A percentile compares a stretch with the other conserved stretches of the same genome.
Evolutionary conservation across 64 coral and sea anemone genomes (phyloP).

Genomic region (Pocillopora damicornis): DNA sequence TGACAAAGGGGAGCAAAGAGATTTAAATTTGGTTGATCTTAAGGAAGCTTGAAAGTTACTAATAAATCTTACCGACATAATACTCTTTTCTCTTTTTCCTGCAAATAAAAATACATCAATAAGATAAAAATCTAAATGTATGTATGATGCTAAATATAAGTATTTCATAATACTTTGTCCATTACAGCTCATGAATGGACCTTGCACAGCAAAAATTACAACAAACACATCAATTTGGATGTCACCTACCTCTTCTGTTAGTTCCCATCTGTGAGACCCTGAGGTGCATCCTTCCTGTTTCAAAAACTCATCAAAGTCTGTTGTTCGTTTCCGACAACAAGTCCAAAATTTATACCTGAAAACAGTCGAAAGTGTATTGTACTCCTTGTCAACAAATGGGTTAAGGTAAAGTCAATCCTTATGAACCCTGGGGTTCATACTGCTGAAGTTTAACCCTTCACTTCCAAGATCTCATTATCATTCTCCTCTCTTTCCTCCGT

Average conservation of each 20-base stretch:
- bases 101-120: slow-evolving; percentile 10
- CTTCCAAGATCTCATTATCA: too few species aligned
- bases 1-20: too few species aligned
- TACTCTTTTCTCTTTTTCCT: slow-evolving; percentile 92
- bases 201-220: too few species aligned
- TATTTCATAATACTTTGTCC: not conserved
- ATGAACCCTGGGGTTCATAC: too few species aligned
- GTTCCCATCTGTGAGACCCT: slow-evolving; percentile 84
- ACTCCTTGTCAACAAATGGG: not conserved
- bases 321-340: slow-evolving; percentile 86
- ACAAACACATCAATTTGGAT: not conserved
- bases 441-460: too few species aligned
- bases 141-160: too few species aligned
- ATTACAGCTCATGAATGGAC: too few species aligned
- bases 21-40: not conserved
- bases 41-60: not conserved
- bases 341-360: slow-evolving; percentile 95
- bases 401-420: too few species aligned
- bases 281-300: slow-evolving; percentile 88
- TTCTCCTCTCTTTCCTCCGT: too few species aligned
- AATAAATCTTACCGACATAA: slow-evolving; percentile 62
- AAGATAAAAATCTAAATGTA: not conserved
- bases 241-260: slow-evolving; percentile 83
- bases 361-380: not conserved
- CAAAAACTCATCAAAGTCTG: slow-evolving; percentile 98